A percentile compares a stretch with the other conserved stretches of the same genome.
Conservation (phyloP, 2,797 vertebrate genomes). For the Australoheros facetus region DNA sequence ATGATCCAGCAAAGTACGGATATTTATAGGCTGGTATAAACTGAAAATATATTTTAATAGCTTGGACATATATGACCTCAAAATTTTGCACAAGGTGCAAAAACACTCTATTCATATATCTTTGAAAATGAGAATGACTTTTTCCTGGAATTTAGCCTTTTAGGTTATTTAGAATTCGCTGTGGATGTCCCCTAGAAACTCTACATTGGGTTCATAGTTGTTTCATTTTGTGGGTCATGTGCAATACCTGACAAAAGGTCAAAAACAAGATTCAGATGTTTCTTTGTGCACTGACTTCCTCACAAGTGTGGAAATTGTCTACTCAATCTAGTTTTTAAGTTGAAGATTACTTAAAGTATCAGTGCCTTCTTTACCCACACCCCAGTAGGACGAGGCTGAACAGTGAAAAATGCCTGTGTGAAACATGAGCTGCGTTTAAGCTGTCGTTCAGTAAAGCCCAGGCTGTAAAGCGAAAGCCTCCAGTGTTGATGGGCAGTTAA, state of each 20-base stretch:
- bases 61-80: constrained; percentile 30
- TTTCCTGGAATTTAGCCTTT: constrained; percentile 33
- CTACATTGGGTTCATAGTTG: not conserved
- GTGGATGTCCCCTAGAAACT: constrained; percentile 11
- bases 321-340: constrained; percentile 25
- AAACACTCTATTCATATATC: constrained; percentile 31
- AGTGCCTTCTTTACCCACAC: constrained; percentile 48
- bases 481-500: constrained; percentile 78
- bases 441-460: constrained; percentile 75
- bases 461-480: constrained; percentile 80
- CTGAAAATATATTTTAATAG: constrained; percentile 41
- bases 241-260: constrained; percentile 3
- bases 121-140: constrained; percentile 28
- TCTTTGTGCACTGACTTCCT: not conserved
- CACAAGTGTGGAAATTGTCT: not conserved
- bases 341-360: constrained; percentile 9
- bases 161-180: constrained; percentile 18
- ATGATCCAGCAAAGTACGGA: constrained; percentile 33
- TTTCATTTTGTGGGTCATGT: not conserved
- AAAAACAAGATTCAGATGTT: not conserved
- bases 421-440: constrained; percentile 81
- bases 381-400: constrained; percentile 56
- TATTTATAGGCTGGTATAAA: constrained; percentile 55
- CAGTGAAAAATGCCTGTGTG: constrained; percentile 70
- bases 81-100: constrained; percentile 37